Evolutionary conservation across 2,888 invertebrate genomes (phyloP).

Genomic region (Lepidocyrtoides sp.): DNA sequence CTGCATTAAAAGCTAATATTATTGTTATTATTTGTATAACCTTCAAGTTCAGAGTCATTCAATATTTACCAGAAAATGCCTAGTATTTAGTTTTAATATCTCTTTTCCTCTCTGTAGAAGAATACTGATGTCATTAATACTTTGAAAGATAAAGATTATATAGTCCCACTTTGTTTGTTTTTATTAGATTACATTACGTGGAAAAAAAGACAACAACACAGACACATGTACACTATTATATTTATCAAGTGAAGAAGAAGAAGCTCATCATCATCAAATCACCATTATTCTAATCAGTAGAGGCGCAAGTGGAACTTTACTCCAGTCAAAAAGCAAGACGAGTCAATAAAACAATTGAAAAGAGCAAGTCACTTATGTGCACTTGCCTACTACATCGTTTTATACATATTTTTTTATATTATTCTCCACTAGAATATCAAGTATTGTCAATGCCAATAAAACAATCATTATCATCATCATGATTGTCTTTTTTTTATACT

Average conservation of each 20-base stretch:
- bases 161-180: conserved; percentile 28
- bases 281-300: conserved; percentile 39
- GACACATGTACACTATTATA: background rate
- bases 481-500: conserved; percentile 22
- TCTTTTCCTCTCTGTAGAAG: background rate
- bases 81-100: background rate
- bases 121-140: conserved; percentile 33
- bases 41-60: conserved; percentile 60
- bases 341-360: conserved; percentile 54
- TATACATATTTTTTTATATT: no score
- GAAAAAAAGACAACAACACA: background rate
- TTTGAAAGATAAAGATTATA: background rate
- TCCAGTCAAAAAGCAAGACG: background rate
- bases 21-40: conserved; percentile 53
- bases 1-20: conserved; percentile 70
- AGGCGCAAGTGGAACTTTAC: background rate
- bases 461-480: conserved; percentile 20
- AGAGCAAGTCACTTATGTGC: conserved; percentile 57
- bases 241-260: conserved; percentile 25
- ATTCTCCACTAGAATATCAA: conserved; percentile 18
- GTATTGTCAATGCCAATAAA: conserved; percentile 63
- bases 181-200: background rate
- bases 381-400: background rate
- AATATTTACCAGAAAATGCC: conserved; percentile 19
- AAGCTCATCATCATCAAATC: conserved; percentile 53